Conservation (phyloP, 1,140 invertebrate genomes). For the Brachionus angularis region DNA sequence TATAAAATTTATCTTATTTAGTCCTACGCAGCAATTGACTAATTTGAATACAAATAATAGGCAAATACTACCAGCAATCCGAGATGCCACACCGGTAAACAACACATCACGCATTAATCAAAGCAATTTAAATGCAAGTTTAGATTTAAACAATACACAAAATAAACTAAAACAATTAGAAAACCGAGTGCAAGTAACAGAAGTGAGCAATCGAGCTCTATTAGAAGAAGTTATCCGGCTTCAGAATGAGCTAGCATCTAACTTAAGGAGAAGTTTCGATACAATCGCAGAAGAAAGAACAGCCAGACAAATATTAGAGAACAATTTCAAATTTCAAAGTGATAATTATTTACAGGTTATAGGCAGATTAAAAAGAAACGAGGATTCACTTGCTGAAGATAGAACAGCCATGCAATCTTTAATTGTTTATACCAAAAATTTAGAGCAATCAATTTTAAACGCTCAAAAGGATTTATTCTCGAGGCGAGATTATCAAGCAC, state of each 20-base stretch:
- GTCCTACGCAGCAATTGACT: too few species aligned
- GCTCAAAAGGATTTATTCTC: conserved; percentile 53
- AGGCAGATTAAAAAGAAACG: conserved; percentile 51
- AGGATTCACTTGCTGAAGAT: conserved; percentile 54
- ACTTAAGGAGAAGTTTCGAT: conserved; percentile 51
- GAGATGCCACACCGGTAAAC: neutral
- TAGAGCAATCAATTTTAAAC: conserved; percentile 53
- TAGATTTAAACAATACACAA: conserved; percentile 18
- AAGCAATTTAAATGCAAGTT: neutral
- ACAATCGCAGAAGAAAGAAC: conserved; percentile 51
- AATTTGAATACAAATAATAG: conserved; percentile 3
- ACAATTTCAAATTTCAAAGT: conserved; percentile 50
- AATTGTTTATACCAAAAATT: conserved; percentile 53
- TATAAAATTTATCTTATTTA: too few species aligned
- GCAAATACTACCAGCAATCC: neutral
- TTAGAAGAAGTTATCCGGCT: conserved; percentile 57
- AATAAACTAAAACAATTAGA: conserved; percentile 48
- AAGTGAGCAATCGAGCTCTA: conserved; percentile 55
- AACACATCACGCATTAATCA: neutral
- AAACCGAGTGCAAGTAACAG: conserved; percentile 52
- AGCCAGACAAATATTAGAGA: conserved; percentile 52
- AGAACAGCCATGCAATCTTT: conserved; percentile 50
- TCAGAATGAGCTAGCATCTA: conserved; percentile 53
- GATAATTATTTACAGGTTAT: conserved; percentile 52
- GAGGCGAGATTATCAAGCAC: conserved; percentile 51